These are phyloP conservation scores for Polyommatus icarus DNA, from an alignment of 2,888 invertebrate species.

Conservation along the genomic window DNA sequence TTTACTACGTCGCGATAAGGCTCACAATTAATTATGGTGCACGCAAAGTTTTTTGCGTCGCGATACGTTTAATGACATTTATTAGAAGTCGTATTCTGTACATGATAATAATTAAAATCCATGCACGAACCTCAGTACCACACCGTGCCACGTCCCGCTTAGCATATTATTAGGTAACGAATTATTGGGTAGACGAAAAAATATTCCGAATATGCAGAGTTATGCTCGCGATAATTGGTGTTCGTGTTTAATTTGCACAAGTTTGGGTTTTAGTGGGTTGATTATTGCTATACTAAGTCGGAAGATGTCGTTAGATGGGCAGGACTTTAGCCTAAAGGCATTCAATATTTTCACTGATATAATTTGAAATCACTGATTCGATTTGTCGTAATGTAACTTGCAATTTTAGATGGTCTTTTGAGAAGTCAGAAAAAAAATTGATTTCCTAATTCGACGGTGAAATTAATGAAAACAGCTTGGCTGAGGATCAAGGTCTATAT, in stretches of 20 bases:
- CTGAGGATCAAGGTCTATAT: too few species aligned
- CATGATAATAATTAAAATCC: conserved; percentile 80
- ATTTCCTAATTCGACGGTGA: too few species aligned
- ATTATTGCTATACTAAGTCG: not conserved
- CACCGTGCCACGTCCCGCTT: conserved; percentile 66
- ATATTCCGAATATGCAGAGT: conserved; percentile 41
- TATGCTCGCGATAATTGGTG: conserved; percentile 27
- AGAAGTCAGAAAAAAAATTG: too few species aligned
- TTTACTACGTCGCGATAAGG: conserved; percentile 39
- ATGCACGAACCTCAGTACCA: conserved; percentile 77
- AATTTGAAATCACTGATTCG: too few species aligned
- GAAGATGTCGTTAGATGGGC: not conserved
- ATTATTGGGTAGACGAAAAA: conserved; percentile 51
- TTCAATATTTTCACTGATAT: too few species aligned
- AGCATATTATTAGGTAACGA: conserved; percentile 69
- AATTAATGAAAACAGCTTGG: too few species aligned
- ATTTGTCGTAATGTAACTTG: too few species aligned
- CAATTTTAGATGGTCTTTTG: too few species aligned
- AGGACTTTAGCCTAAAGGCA: too few species aligned
- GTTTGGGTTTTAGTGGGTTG: not conserved
- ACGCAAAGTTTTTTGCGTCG: conserved; percentile 48
- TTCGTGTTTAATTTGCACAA: not conserved
- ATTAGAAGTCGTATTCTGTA: conserved; percentile 78
- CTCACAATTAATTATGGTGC: conserved; percentile 34
- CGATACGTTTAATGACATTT: conserved; percentile 77